These are phyloP conservation scores for Sclerodermus sp. DNA, from an alignment of 2,888 invertebrate species.

Conservation along the genomic window DNA sequence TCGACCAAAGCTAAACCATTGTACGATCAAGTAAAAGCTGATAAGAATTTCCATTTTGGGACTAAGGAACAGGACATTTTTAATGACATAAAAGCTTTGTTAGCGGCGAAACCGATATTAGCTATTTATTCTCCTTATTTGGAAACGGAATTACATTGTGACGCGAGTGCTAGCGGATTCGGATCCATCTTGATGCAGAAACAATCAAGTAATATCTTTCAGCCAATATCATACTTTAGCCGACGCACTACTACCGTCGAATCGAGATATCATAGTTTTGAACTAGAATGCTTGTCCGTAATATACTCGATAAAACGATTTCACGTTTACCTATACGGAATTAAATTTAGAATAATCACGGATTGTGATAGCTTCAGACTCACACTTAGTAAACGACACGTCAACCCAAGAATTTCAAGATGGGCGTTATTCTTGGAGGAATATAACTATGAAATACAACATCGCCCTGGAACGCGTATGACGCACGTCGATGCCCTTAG, in stretches of 20 bases:
- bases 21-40: constrained; percentile 16
- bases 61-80: constrained; percentile 11
- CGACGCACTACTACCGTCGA: constrained; percentile 28
- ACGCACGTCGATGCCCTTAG: constrained; percentile 19
- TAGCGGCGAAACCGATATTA: constrained; percentile 16
- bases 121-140: constrained; percentile 18
- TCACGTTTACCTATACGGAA: constrained; percentile 32
- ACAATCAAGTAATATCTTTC: constrained; percentile 12
- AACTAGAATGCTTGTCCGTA: constrained; percentile 37
- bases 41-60: constrained; percentile 16
- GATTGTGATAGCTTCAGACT: constrained; percentile 34
- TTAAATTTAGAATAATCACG: constrained; percentile 32
- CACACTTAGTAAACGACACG: constrained; percentile 19
- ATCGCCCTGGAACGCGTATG: constrained; percentile 22
- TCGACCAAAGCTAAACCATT: constrained; percentile 14
- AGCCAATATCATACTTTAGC: constrained; percentile 29
- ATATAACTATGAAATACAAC: constrained; percentile 21
- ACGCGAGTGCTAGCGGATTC: constrained; percentile 23
- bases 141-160: constrained; percentile 27
- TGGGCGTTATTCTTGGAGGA: constrained; percentile 22
- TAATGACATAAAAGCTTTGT: constrained; percentile 13
- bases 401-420: constrained; percentile 22
- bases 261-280: constrained; percentile 32
- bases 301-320: constrained; percentile 34
- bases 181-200: constrained; percentile 27